These are phyloP conservation scores for Pluvialis apricaria DNA, from an alignment of 2,113 vertebrate species.

Conservation along the genomic window DNA sequence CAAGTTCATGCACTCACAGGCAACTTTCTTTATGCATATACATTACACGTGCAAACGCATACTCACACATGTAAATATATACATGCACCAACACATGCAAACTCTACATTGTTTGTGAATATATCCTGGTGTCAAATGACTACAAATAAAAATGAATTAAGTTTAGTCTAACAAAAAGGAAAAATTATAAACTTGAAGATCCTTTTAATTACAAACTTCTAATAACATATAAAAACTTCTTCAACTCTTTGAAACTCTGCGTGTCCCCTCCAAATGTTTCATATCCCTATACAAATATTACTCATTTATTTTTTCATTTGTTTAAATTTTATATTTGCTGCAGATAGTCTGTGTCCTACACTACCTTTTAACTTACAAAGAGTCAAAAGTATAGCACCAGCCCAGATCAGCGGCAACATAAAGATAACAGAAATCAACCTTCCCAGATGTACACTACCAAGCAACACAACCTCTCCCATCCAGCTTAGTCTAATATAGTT, in stretches of 20 bases:
- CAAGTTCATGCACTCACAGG: conserved; percentile 49
- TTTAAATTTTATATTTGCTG: not conserved
- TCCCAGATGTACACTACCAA: not conserved
- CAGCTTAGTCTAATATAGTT: not conserved
- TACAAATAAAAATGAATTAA: not conserved
- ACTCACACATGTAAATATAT: not conserved
- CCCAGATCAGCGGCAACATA: not conserved
- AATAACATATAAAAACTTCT: not conserved
- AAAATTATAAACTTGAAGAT: not conserved
- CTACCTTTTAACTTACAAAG: not conserved
- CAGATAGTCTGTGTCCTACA: not conserved
- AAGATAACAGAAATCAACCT: not conserved
- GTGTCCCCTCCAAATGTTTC: not conserved
- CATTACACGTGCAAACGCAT: not conserved
- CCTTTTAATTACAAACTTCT: not conserved
- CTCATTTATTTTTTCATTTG: not conserved
- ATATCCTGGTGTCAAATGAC: not conserved
- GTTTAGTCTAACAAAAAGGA: not conserved
- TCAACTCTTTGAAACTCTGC: not conserved
- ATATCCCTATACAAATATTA: not conserved
- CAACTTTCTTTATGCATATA: not conserved
- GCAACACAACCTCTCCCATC: not conserved
- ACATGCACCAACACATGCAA: not conserved
- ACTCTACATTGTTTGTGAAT: not conserved
- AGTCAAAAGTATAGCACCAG: not conserved